Evolutionary conservation across 2,113 vertebrate genomes (phyloP).

Genomic region (Enhydra lutris): DNA sequence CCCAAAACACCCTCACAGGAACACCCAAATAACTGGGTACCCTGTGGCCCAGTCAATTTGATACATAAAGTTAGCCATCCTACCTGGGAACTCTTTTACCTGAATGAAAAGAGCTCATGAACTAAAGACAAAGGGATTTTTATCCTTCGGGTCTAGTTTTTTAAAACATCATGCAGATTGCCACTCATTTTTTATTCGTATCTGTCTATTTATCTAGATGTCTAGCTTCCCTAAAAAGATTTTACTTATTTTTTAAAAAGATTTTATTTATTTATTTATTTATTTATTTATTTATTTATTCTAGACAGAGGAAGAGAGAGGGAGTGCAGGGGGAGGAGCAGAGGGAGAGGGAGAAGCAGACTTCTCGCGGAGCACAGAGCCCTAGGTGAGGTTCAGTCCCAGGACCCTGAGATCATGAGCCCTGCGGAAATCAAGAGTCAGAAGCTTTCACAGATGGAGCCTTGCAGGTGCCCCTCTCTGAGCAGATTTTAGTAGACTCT

Average conservation of each 20-base stretch:
- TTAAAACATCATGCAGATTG: background rate
- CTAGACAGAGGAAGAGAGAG: background rate
- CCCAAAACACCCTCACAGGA: background rate
- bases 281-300: background rate
- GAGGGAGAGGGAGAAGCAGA: background rate
- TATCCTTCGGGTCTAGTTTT: background rate
- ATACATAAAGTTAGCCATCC: background rate
- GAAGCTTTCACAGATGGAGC: background rate
- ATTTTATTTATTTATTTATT: background rate
- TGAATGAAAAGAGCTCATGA: background rate
- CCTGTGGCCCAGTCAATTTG: background rate
- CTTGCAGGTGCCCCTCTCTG: background rate
- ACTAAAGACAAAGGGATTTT: background rate
- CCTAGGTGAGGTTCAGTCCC: background rate
- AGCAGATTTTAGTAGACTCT: conserved; percentile 3
- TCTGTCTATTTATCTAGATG: background rate
- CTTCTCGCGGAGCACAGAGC: background rate
- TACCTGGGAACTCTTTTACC: background rate
- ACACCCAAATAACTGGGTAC: background rate
- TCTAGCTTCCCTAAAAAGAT: background rate
- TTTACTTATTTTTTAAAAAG: background rate
- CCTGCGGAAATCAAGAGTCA: background rate
- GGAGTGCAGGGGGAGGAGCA: too few species aligned
- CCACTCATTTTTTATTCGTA: background rate
- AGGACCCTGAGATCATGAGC: background rate